Base-by-base conservation (phyloP, 2,797 vertebrate species). In the Glyptemys insculpta region DNA sequence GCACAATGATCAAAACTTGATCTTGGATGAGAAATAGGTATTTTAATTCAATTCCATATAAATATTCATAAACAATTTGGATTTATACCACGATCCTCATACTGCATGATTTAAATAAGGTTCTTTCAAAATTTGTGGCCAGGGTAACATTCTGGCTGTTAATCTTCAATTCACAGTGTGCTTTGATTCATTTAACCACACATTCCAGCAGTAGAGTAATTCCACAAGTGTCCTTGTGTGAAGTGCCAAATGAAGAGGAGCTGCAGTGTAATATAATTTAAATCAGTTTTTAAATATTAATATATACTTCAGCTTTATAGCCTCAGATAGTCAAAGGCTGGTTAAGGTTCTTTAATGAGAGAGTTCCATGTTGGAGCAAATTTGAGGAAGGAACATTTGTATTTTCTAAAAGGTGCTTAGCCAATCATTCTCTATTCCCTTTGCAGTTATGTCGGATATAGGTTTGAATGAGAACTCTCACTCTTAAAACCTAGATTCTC, bases 271-370 rank as follows among this genome's bases (percentile, higher is more conserved):
- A 78, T 47, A 78, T 78, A 47, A 47, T 78, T 78, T 14, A 78
- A 78, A 78, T 78, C 25, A 78, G 25, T 47, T 78, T 76, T 78
- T 47, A 47, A 56, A 83, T 79, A 56, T 87, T 9, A 81, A 21
- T 50, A 18, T 10, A 3, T 49, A 29, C 27, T 31, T 86, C 49
- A 9, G 41, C 89, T 52, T 23, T 3, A 59, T 52, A 34, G 47
- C 19, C 2, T 96, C 65, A 89, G 91, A 54, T 91, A 83, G 88
- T 25, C 41, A 47, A 29, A 83, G 81, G 79, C 79, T 78, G 5
- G 4, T 2, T 54, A 72, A 95, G 91, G 83, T 3, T 59, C 93
- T 95, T 90, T 91, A 83, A 95, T 91, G 81, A 84, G 85, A 57
- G 3, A 1, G 57, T 31, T 27, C 49, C 41, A 79, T 80, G 29